phyloP scores from a whole-genome alignment of 2,113 vertebrate genomes.

The Rhagologus leucostigma region DNA sequence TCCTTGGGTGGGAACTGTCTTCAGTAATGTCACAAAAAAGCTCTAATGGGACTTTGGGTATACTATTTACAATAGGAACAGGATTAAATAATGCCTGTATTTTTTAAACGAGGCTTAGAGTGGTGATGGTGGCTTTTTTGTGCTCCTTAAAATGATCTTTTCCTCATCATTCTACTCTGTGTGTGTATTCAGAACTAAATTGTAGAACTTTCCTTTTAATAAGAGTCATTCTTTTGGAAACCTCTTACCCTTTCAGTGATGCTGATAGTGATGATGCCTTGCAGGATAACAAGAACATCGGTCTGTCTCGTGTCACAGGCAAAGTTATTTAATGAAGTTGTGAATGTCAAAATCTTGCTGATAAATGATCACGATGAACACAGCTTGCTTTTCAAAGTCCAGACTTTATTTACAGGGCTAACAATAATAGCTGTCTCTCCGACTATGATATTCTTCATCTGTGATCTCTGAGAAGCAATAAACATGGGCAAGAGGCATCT shows the following conservation, averaged over 20 bases:
- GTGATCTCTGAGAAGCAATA: not conserved
- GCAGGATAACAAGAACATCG: not conserved
- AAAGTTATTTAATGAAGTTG: slow-evolving; percentile 44
- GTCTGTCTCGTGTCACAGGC: not conserved
- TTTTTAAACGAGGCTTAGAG: not conserved
- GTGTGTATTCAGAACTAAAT: not conserved
- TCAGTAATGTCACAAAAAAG: not conserved
- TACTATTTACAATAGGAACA: not conserved
- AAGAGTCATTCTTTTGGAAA: not conserved
- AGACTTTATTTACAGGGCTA: slow-evolving; percentile 3
- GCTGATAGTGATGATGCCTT: not conserved
- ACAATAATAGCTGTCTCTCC: not conserved
- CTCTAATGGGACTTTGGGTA: not conserved
- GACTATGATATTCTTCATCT: not conserved
- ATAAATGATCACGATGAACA: not conserved
- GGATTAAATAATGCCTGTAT: not conserved
- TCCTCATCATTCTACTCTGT: not conserved
- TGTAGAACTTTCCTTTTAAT: not conserved
- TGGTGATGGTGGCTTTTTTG: not conserved
- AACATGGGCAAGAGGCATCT: not conserved
- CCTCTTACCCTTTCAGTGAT: not conserved
- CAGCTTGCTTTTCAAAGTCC: not conserved
- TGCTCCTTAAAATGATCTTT: not conserved
- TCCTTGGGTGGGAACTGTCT: not conserved
- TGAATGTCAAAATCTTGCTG: not conserved